These are phyloP conservation scores for Sympetrum striolatum DNA, from an alignment of 2,888 invertebrate species.

Conservation along the genomic window DNA sequence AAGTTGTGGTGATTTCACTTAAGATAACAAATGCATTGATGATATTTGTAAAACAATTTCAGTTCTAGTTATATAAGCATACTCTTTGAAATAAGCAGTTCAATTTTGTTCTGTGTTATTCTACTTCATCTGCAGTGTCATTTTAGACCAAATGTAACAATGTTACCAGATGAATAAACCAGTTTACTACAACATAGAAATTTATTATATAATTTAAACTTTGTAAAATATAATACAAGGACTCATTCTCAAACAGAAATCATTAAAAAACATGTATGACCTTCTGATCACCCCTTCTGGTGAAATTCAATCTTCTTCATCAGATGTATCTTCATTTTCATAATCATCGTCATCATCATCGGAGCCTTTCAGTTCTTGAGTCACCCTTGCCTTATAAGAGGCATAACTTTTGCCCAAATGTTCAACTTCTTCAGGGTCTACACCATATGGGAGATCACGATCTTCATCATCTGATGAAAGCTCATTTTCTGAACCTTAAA, in stretches of 20 bases:
- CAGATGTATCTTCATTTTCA: slow-evolving; percentile 45
- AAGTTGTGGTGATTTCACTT: no score
- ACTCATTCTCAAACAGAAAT: no score
- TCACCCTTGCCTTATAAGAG: slow-evolving; percentile 67
- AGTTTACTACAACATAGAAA: not conserved
- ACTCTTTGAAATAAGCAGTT: no score
- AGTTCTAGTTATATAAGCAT: no score
- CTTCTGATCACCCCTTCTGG: not conserved
- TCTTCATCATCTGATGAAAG: slow-evolving; percentile 54
- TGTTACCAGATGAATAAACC: not conserved
- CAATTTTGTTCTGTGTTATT: no score
- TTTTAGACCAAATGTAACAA: not conserved
- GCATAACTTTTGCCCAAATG: slow-evolving; percentile 72
- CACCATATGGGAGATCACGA: slow-evolving; percentile 55
- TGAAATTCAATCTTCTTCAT: not conserved
- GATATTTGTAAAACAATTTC: no score
- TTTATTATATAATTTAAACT: not conserved
- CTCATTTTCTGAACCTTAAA: not conserved
- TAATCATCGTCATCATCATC: slow-evolving; percentile 47
- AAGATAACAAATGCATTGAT: no score
- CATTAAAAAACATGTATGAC: not conserved
- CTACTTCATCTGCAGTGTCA: not conserved
- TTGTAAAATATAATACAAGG: not conserved
- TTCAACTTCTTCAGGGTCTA: slow-evolving; percentile 64
- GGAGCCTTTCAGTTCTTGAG: slow-evolving; percentile 55